phyloP scores from a whole-genome alignment of 2,888 invertebrate genomes.

The Sepiola atlantica region DNA sequence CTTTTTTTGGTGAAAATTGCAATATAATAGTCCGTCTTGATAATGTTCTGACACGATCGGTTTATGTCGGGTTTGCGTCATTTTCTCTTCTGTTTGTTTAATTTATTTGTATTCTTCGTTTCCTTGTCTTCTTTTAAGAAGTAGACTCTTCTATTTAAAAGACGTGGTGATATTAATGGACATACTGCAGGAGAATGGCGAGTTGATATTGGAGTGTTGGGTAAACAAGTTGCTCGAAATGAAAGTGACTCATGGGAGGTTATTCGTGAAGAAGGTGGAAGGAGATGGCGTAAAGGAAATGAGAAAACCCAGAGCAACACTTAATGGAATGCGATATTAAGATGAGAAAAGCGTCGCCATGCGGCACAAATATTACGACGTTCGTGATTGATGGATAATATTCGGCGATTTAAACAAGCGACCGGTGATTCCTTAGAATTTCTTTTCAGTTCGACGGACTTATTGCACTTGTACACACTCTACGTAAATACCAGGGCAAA shows the following conservation, averaged over 20 bases:
- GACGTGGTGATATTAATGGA: neutral
- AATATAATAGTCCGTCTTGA: neutral
- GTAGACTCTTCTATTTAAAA: neutral
- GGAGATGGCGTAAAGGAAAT: neutral
- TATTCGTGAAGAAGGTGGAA: neutral
- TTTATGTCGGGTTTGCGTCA: neutral
- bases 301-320: neutral
- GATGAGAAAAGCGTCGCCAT: neutral
- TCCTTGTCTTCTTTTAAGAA: neutral
- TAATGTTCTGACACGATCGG: neutral
- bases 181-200: too few relatives aligned
- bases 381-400: neutral
- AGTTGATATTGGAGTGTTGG: neutral
- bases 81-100: neutral
- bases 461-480: too few relatives aligned
- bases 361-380: neutral
- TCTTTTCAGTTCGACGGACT: too few relatives aligned
- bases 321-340: neutral
- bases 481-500: too few relatives aligned
- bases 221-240: neutral
- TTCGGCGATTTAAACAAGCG: neutral
- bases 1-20: neutral
- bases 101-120: neutral
- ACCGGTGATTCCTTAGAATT: too few relatives aligned
- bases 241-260: conserved; percentile 20